These are phyloP conservation scores for Bursaphelenchus okinawaensis DNA, from an alignment of 2,888 invertebrate genomes.

Conservation along the genomic window DNA sequence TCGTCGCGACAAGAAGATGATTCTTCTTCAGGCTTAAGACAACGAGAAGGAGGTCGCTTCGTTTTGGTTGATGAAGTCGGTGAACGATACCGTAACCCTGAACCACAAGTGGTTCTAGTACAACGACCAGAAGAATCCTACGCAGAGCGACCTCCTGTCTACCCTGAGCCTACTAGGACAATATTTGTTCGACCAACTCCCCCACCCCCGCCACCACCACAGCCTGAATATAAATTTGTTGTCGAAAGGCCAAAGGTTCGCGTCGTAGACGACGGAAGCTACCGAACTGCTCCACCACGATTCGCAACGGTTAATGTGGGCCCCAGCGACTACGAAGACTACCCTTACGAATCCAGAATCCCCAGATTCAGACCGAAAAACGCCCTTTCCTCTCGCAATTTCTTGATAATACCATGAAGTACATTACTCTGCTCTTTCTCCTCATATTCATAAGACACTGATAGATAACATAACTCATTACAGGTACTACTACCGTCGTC, in stretches of 20 bases:
- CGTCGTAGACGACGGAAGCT: not conserved
- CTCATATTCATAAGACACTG: not conserved
- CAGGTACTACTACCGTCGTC: not conserved
- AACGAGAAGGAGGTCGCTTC: not conserved
- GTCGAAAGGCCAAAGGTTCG: not conserved
- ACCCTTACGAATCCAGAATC: not conserved
- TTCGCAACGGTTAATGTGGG: not conserved
- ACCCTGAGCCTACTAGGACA: too few species aligned
- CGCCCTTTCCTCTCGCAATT: too few species aligned
- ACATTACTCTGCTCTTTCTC: too few species aligned
- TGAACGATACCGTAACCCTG: not conserved
- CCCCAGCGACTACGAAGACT: not conserved
- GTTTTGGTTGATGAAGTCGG: not conserved
- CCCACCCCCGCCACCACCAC: not conserved
- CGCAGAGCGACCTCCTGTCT: not conserved
- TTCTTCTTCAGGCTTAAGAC: not conserved
- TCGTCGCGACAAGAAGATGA: not conserved
- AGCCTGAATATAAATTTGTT: not conserved
- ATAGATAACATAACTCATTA: not conserved
- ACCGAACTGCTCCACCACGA: not conserved
- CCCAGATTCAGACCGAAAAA: not conserved
- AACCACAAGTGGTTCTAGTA: not conserved
- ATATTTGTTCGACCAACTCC: too few species aligned
- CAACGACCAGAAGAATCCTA: not conserved
- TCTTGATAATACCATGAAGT: not conserved